Evolutionary conservation across 2,888 invertebrate species (phyloP), one percentile per base, ranked within the genome.

Genomic region (Campaea margaritaria): DNA sequence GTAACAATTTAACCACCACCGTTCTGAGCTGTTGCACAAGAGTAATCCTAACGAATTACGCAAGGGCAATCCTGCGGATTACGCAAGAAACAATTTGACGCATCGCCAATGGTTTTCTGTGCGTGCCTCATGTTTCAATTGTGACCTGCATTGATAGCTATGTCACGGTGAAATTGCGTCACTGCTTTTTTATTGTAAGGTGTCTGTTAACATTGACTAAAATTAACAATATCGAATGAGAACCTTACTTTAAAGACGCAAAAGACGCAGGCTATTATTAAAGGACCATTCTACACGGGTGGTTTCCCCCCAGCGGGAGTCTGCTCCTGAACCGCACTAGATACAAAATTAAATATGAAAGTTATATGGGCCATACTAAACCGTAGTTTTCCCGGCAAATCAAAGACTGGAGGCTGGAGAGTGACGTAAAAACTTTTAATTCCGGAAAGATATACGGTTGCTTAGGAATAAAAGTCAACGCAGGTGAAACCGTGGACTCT

Each of bases 121-220:
- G 73, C 81, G 82, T 81, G 81, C 69, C 69, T 67, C 58, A 76
- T 67, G 74, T 87, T 74, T 74, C 75, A 86, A 90, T 88, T 76
- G 75, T 70, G 87, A 82, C 89, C 89, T 82, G 87, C 78, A 87
- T 89, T 79, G 15, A 69, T 65, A 70, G 55, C 73, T 70, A 71
- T 79, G 82, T 79, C 78, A 82, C 73, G 78, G 78, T 69, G 67
- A 78, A 16, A 62, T 83, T 83, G 73, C 80, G 70, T 75, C 79
- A 82, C 64, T 41, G 44, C 21, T 52, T 34, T 9, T 16, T 43
- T 27, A 43, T 43, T 44, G 1, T 44, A 10, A 15, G 42, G 14
- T 39, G 13, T 16, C 16, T 43, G 21, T 43, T 4, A 21, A 43
- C 21, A 43, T 43, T 14, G 14, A 1, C 11, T 36, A 10, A 36